Conservation (phyloP, 2,797 vertebrate genomes). For the Ceryle rudis region DNA sequence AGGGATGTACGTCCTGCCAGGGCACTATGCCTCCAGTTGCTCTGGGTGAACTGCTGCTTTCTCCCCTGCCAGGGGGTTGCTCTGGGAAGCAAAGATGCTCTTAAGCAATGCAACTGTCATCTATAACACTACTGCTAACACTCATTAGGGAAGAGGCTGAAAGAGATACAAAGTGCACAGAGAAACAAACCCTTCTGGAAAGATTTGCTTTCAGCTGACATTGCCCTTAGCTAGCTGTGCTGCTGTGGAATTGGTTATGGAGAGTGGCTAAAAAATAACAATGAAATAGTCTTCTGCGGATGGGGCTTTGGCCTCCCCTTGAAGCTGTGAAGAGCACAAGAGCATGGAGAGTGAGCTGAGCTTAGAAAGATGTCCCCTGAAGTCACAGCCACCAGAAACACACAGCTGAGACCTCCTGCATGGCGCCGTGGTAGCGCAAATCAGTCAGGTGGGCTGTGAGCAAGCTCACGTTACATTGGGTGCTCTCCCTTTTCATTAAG, state of each 20-base stretch:
- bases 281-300: accelerated
- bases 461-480: neutral
- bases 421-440: accelerated
- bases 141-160: neutral
- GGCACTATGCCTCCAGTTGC: neutral
- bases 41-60: neutral
- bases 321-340: neutral
- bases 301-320: neutral
- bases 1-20: neutral
- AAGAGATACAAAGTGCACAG: neutral
- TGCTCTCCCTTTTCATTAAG: neutral
- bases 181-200: neutral
- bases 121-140: neutral
- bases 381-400: neutral
- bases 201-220: neutral
- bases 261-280: neutral
- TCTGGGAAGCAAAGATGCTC: neutral
- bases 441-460: neutral
- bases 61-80: neutral
- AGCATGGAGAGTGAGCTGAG: neutral
- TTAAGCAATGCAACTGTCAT: accelerated
- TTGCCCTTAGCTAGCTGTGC: neutral
- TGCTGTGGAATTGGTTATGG: neutral
- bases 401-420: neutral
- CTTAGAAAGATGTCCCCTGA: neutral